Evolutionary conservation across 1,140 invertebrate species (phyloP).

Genomic region (Scaptomyza hsui): DNA sequence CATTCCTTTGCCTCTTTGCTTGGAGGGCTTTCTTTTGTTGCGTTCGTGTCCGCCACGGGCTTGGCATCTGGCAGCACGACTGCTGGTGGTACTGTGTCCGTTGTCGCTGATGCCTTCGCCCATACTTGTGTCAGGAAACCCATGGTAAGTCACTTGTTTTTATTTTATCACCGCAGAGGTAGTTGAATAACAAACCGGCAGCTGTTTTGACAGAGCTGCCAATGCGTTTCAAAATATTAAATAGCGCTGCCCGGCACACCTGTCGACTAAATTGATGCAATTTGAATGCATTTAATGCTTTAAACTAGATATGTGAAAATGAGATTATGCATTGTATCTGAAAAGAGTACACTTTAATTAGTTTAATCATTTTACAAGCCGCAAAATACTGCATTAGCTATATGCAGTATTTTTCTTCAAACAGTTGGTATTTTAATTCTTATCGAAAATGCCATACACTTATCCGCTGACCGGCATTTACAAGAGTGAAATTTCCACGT

Average conservation of each 20-base stretch:
- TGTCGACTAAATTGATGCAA: not conserved
- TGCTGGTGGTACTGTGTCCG: slow-evolving; percentile 6
- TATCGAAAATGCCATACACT: slow-evolving; percentile 2
- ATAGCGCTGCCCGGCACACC: not conserved
- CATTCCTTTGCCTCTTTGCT: slow-evolving; percentile 82
- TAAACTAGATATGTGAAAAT: too few relatives aligned
- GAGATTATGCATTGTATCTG: too few relatives aligned
- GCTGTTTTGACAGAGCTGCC: slow-evolving; percentile 61
- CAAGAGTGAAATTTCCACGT: slow-evolving; percentile 46
- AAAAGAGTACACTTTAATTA: too few relatives aligned
- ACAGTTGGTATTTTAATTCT: slow-evolving; percentile 15
- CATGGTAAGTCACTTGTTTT: slow-evolving; percentile 49
- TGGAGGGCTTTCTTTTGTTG: not conserved
- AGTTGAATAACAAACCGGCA: slow-evolving; percentile 77
- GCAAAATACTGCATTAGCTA: not conserved
- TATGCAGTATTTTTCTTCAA: slow-evolving; percentile 1
- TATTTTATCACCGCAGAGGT: not conserved
- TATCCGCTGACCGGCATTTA: slow-evolving; percentile 43
- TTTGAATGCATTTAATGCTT: too few relatives aligned
- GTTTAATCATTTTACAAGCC: not conserved
- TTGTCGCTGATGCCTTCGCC: slow-evolving; percentile 44
- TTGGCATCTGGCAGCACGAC: slow-evolving; percentile 6
- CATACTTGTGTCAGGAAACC: slow-evolving; percentile 66
- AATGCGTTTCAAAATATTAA: not conserved
- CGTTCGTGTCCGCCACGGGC: slow-evolving; percentile 25